Evolutionary conservation across 1,140 invertebrate species (phyloP).

Genomic region (Saccostrea echinata): DNA sequence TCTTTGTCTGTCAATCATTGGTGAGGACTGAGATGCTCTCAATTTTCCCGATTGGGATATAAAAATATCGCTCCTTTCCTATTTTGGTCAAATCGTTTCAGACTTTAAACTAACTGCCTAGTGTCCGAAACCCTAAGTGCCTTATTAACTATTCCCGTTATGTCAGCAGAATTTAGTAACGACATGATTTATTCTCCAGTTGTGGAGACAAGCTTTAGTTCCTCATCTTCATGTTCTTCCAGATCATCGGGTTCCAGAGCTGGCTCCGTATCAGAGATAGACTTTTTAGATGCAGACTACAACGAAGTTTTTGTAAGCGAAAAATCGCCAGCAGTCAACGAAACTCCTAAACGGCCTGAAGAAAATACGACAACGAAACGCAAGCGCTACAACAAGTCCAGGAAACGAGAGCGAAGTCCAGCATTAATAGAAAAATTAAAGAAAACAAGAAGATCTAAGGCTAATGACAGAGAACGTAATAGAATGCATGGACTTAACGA

Average conservation of each 20-base stretch:
- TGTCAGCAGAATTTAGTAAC: conserved; percentile 19
- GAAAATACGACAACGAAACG: conserved; percentile 64
- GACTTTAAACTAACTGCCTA: background rate
- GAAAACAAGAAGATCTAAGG: conserved; percentile 92
- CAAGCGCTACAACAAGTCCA: conserved; percentile 75
- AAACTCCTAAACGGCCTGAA: background rate
- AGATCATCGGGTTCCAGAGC: conserved; percentile 47
- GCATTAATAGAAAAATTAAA: conserved; percentile 81
- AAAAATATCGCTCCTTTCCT: conserved; percentile 43
- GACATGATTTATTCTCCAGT: conserved; percentile 37
- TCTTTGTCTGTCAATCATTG: conserved; percentile 52
- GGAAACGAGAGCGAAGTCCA: conserved; percentile 71
- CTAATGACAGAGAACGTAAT: conserved; percentile 96
- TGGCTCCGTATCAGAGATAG: conserved; percentile 44
- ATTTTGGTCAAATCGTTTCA: conserved; percentile 3
- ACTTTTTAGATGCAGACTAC: conserved; percentile 29
- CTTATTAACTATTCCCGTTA: background rate
- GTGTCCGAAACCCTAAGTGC: background rate
- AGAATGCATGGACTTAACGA: conserved; percentile 98
- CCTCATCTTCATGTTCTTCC: conserved; percentile 44
- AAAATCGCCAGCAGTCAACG: background rate
- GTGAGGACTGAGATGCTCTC: conserved; percentile 49
- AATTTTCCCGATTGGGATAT: conserved; percentile 49
- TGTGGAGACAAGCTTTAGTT: conserved; percentile 26
- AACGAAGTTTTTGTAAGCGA: conserved; percentile 48